Percentiles rank a stretch among this genome's conserved stretches.
These are phyloP conservation scores for Pelecanus crispus DNA, from an alignment of 2,113 vertebrate genomes.

Conservation along the genomic window DNA sequence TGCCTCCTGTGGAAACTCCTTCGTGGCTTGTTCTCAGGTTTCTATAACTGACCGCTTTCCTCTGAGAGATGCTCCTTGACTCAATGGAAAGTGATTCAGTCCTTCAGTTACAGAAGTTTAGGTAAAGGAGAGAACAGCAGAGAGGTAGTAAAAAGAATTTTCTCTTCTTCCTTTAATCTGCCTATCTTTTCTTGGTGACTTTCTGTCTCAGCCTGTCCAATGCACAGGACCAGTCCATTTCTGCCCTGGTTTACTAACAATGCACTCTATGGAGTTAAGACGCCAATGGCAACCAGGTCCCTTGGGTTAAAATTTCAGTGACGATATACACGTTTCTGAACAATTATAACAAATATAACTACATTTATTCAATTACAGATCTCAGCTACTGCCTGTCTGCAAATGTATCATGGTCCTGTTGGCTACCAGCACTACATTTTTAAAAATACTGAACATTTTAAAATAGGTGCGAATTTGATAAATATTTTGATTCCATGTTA, in stretches of 20 bases:
- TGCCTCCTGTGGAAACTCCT: not conserved
- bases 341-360: not conserved
- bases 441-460: not conserved
- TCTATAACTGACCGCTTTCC: not conserved
- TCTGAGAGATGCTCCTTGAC: not conserved
- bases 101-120: not conserved
- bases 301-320: not conserved
- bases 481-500: not conserved
- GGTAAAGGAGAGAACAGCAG: not conserved
- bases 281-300: not conserved
- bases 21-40: not conserved
- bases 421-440: not conserved
- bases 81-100: not conserved
- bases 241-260: not conserved
- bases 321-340: not conserved
- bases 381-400: not conserved
- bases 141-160: not conserved
- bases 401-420: not conserved
- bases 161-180: not conserved
- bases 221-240: not conserved
- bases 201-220: not conserved
- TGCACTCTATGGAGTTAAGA: not conserved
- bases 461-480: fast-evolving
- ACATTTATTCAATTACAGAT: not conserved
- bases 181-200: not conserved